phyloP scores from a whole-genome alignment of 2,888 invertebrate genomes.

The Pandemis corylana region DNA sequence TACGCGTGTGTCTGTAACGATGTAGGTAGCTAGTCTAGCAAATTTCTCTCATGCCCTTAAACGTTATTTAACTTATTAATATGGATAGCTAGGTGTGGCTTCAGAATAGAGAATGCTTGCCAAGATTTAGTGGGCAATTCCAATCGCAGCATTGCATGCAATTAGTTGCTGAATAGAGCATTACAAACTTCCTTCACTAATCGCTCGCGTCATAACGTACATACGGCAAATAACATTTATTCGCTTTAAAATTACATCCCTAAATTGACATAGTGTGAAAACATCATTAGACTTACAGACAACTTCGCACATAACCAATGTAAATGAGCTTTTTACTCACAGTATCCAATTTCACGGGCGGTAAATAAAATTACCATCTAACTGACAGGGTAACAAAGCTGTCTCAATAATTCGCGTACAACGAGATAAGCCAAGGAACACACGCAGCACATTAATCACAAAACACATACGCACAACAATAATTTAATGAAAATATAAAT shows the following conservation, averaged over 20 bases:
- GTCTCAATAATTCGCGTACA: slow-evolving; percentile 77
- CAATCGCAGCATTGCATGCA: background rate
- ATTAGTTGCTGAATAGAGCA: background rate
- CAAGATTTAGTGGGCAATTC: background rate
- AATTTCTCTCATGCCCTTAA: slow-evolving; percentile 64
- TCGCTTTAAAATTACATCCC: background rate
- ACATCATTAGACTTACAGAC: slow-evolving; percentile 55
- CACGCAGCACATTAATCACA: slow-evolving; percentile 69
- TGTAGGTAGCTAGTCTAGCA: slow-evolving; percentile 48
- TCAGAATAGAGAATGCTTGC: slow-evolving; percentile 19
- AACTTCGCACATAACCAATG: slow-evolving; percentile 61
- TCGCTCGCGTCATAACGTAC: background rate
- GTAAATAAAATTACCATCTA: slow-evolving; percentile 82
- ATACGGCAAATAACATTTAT: background rate
- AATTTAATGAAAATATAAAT: slow-evolving; percentile 53
- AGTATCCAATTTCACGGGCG: slow-evolving; percentile 79
- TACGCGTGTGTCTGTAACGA: slow-evolving; percentile 44
- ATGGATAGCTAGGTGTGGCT: slow-evolving; percentile 56
- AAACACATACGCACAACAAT: slow-evolving; percentile 60
- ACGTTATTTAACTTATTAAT: slow-evolving; percentile 63
- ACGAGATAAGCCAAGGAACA: slow-evolving; percentile 68
- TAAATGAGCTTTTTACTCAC: slow-evolving; percentile 39
- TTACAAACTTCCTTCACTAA: background rate
- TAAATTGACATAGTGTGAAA: slow-evolving; percentile 52
- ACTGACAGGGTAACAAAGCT: slow-evolving; percentile 79